Evolutionary conservation across 2,797 vertebrate species (phyloP).

Genomic region (Delichon dasypus): DNA sequence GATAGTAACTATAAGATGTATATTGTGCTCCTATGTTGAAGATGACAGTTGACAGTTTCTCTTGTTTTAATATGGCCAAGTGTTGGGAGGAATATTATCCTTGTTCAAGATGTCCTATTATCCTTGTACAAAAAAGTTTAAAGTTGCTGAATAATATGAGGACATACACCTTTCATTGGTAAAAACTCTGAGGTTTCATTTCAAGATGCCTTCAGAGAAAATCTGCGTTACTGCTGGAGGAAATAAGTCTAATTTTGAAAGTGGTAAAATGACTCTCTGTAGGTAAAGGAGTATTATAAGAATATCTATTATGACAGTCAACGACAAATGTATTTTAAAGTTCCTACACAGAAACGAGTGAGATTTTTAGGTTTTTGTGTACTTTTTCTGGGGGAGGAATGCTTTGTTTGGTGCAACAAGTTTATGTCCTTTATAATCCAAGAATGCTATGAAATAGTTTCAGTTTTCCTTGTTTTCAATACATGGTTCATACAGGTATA

Average conservation of each 20-base stretch:
- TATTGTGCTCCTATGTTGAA: neutral
- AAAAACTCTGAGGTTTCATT: neutral
- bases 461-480: neutral
- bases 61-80: neutral
- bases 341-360: neutral
- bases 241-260: neutral
- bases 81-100: neutral
- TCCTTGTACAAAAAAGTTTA: neutral
- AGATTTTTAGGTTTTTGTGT: neutral
- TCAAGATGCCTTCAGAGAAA: neutral
- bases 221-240: neutral
- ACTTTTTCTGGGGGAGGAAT: neutral
- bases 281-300: neutral
- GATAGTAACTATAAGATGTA: neutral
- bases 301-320: neutral
- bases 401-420: neutral
- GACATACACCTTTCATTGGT: fast-evolving
- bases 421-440: neutral
- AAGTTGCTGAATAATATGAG: neutral
- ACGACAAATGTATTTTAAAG: neutral
- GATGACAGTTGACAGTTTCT: neutral
- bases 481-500: neutral
- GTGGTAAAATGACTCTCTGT: neutral
- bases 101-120: neutral
- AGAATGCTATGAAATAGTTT: neutral